Conservation (phyloP, 2,113 vertebrate genomes). For the Tringa solitaria region DNA sequence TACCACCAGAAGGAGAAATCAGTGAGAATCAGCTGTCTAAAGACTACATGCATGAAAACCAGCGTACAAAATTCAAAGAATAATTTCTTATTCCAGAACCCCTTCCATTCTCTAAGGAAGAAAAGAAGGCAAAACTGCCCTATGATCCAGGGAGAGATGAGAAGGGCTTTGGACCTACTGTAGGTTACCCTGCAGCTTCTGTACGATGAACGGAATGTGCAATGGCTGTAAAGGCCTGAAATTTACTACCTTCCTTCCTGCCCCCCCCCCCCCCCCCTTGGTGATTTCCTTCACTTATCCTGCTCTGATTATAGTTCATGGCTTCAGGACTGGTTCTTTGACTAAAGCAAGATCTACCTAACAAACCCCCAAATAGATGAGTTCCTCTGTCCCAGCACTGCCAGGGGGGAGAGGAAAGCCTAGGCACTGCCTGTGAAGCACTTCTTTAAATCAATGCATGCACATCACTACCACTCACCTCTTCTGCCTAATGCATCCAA, state of each 20-base stretch:
- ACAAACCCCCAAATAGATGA: fast-evolving
- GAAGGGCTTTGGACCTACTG: not conserved
- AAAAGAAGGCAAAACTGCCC: not conserved
- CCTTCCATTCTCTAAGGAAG: not conserved
- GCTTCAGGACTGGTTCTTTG: not conserved
- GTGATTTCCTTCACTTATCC: constrained; percentile 16
- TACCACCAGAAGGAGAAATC: not conserved
- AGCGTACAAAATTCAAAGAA: not conserved
- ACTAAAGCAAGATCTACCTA: not conserved
- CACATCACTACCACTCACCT: not conserved
- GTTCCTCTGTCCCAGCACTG: not conserved
- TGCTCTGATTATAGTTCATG: constrained; percentile 17
- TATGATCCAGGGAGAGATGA: not conserved
- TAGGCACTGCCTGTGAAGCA: not conserved
- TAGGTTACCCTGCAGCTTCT: not conserved
- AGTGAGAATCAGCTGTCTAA: not conserved
- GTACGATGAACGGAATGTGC: not conserved
- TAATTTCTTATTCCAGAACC: not conserved
- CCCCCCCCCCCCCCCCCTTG: not conserved
- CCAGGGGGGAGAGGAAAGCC: not conserved
- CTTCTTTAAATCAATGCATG: constrained; percentile 29
- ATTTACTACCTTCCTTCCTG: not conserved
- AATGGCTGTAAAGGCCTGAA: constrained; percentile 22
- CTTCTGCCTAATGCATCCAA: not conserved
- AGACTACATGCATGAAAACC: not conserved